phyloP scores from a whole-genome alignment of 2,113 vertebrate species.

The Labrus mixtus region DNA sequence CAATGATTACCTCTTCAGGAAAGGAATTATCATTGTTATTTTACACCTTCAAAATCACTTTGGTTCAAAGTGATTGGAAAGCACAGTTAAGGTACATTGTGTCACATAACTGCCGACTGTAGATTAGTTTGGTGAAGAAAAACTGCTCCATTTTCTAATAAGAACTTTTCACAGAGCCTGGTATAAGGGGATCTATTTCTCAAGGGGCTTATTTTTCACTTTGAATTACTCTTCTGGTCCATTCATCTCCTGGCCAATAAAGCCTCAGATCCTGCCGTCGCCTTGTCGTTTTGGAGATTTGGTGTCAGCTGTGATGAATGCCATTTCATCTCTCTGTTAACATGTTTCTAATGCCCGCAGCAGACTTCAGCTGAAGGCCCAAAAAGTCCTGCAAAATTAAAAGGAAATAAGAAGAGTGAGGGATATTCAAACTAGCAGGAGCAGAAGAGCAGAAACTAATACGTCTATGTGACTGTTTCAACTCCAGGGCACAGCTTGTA shows the following conservation, averaged over 20 bases:
- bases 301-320: slow-evolving; percentile 75
- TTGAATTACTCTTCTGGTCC: slow-evolving; percentile 72
- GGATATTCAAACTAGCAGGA: slow-evolving; percentile 19
- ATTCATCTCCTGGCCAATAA: slow-evolving; percentile 75
- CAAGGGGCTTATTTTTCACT: slow-evolving; percentile 77
- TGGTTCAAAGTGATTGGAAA: slow-evolving; percentile 63
- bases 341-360: slow-evolving; percentile 60
- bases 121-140: slow-evolving; percentile 75
- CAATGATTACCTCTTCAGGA: slow-evolving; percentile 3
- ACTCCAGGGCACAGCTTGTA: slow-evolving; percentile 57
- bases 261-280: slow-evolving; percentile 62
- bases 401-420: slow-evolving; percentile 20
- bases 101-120: slow-evolving; percentile 69
- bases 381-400: slow-evolving; percentile 29
- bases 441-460: slow-evolving; percentile 45
- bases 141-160: slow-evolving; percentile 76
- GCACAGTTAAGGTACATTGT: slow-evolving; percentile 69
- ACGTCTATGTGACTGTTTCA: slow-evolving; percentile 66
- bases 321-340: slow-evolving; percentile 67
- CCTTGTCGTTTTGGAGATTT: slow-evolving; percentile 78
- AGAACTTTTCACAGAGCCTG: slow-evolving; percentile 67
- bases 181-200: slow-evolving; percentile 69
- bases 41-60: slow-evolving; percentile 74
- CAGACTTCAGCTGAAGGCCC: slow-evolving; percentile 31
- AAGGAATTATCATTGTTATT: slow-evolving; percentile 74